Evolutionary conservation across 2,888 invertebrate species (phyloP), one percentile per base, ranked within the genome.

Genomic region (Galerucella nymphaeae): DNA sequence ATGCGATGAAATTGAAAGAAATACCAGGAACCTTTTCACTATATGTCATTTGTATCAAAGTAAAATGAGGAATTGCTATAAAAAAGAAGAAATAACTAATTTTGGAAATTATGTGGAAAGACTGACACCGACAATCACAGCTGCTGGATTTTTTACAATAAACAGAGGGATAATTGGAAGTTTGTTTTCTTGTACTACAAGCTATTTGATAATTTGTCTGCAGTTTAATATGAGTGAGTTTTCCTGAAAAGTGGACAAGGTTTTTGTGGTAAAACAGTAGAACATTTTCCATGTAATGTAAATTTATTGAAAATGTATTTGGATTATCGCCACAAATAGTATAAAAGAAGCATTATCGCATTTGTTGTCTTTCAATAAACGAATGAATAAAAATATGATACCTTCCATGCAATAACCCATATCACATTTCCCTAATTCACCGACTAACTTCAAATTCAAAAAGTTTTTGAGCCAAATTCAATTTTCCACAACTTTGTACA

Each of bases 181-280:
- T 10, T 50, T 73, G 42, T 70, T 73, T 48, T 70, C 73, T 9
- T 63, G 58, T 53, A 38, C 58, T 20, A 66, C 67, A 3, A 67
- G 67, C 14, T 73, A 73, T 57, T 64, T 73, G 50, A 63, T 73
- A 59, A 63, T 73, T 30, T 70, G 73, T 16, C 58, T 70, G n/a
- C 73, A 73, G 16, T 70, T 73, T 41, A 62, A 63, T 23, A 23
- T 69, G 57, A 69, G 62, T 55, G 58, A 66, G 14, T 6, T 14
- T 14, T 45, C 14, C 14, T 14, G 4, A 13, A n/a, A 45, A 45
- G 13, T 6, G 3, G 9, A 13, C 11, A 30, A 30, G 5, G 5
- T 30, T 2, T 3, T 3, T 30, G 5, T 30, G 1, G 30, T 30
- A 30, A 30, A 30, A 6, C 6, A 30, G 5, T 5, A 30, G 5